Evolutionary conservation across 2,113 vertebrate species (phyloP).

Genomic region (Oreamnos americanus): DNA sequence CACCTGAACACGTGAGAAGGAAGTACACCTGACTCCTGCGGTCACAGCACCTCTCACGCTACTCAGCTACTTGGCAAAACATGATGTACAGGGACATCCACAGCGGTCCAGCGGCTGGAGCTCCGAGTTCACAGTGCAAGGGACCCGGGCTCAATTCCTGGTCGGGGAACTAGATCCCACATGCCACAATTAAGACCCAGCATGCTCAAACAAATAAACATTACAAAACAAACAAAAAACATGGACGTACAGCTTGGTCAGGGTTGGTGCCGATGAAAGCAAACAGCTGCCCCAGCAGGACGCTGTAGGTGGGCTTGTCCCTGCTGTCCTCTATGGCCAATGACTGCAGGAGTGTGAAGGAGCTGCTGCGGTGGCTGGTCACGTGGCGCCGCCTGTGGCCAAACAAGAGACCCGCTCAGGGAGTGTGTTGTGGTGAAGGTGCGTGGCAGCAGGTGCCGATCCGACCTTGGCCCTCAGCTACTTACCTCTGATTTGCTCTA

Average conservation of each 20-base stretch:
- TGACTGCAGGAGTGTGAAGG: slow-evolving; percentile 96
- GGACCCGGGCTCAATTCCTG: accelerated
- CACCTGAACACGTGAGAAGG: slow-evolving; percentile 82
- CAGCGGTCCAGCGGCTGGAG: not conserved
- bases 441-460: too few species aligned
- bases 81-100: slow-evolving; percentile 78
- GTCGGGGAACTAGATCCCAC: not conserved
- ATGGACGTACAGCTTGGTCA: slow-evolving; percentile 90
- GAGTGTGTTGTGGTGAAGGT: not conserved
- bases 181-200: not conserved
- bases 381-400: slow-evolving; percentile 87
- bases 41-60: too few species aligned
- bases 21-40: accelerated
- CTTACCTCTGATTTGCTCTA: slow-evolving; percentile 90
- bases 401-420: not conserved
- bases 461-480: not conserved
- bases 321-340: slow-evolving; percentile 92
- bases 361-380: slow-evolving; percentile 95
- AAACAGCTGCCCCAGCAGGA: slow-evolving; percentile 95
- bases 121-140: not conserved
- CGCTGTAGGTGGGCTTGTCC: slow-evolving; percentile 96
- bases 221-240: not conserved
- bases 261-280: slow-evolving; percentile 98
- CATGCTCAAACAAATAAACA: not conserved
- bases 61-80: not conserved